Evolutionary conservation across 1,140 invertebrate species (phyloP), one percentile per base, ranked within the genome.

Genomic region (Drosophila navojoa): DNA sequence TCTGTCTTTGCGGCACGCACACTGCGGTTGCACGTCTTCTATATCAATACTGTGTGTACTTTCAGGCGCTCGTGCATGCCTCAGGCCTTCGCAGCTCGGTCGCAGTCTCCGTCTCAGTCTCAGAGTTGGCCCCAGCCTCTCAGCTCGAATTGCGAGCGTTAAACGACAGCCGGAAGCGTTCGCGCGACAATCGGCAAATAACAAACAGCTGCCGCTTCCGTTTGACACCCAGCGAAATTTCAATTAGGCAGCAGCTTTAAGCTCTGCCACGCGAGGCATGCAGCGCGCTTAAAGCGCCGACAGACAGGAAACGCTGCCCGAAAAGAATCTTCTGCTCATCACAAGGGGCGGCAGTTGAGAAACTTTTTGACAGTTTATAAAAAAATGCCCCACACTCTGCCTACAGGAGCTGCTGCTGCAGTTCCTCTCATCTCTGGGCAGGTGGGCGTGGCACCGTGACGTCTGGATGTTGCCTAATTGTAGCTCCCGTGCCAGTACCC

Each of bases 351-450:
- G 72, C 53, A 60, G 62, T 45, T 74, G 59, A 40, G 38, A 85
- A 86, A 86, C 67, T 85, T 86, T 85, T 70, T 76, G 81, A 45
- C 75, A 86, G 68, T 71, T 86, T 76, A 75, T 78, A 78, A 86
- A 78, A 86, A 81, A 81, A 86, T 52, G 10, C 29, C 22, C 19
- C 22, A 29, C 29, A 32, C 42, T 45, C 5, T 45, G 15, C 35
- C 35, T 38, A 1, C 35, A 9, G 19, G 52, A 29, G 16, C 42
- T 38, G 16, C 22, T 0, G 13, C 32, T 62, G 52, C 15, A 69
- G 62, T 49, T 67, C 1, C 22, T 49, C 16, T 69, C 54, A 59
- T 52, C 25, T 29, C 71, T 72, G 47, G 22, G 57, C 61, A 81
- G 62, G 71, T 72, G 71, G 55, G 27, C 25, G 19, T 3, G n/a